Conservation (phyloP, 1,140 invertebrate species). For the Phenacoccus solenopsis region DNA sequence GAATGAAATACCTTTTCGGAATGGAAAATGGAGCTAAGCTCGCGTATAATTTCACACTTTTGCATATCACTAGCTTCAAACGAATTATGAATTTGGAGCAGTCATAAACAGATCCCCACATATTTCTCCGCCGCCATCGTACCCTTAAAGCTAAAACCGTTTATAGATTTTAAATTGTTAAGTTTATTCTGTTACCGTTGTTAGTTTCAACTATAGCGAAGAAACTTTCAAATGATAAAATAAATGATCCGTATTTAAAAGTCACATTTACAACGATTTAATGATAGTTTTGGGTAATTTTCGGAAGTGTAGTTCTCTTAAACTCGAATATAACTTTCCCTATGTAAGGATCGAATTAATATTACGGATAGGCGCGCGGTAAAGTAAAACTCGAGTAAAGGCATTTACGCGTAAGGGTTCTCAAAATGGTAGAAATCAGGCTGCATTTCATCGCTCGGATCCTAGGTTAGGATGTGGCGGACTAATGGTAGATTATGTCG, state of each 20-base stretch:
- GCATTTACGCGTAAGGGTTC: not conserved
- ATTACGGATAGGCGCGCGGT: not conserved
- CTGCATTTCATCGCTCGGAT: too few relatives aligned
- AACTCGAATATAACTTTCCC: not conserved
- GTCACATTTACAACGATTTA: slow-evolving; percentile 2
- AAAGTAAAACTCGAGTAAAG: not conserved
- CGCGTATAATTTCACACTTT: too few relatives aligned
- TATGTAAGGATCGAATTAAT: not conserved
- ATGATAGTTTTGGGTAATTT: slow-evolving; percentile 3
- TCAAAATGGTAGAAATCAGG: not conserved
- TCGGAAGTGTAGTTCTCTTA: not conserved
- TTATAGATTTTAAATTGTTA: not conserved
- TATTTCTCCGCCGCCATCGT: too few relatives aligned
- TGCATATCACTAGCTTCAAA: too few relatives aligned
- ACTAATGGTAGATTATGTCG: too few relatives aligned
- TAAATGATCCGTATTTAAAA: not conserved
- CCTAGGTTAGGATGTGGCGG: too few relatives aligned
- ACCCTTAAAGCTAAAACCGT: too few relatives aligned
- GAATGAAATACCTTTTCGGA: too few relatives aligned
- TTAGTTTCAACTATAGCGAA: not conserved
- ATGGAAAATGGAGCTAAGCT: too few relatives aligned
- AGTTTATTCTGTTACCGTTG: not conserved
- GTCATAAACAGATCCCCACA: too few relatives aligned
- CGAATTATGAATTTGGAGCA: too few relatives aligned
- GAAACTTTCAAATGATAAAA: not conserved